Conservation (phyloP, 2,888 invertebrate species). For the Xiphydria camelus region DNA sequence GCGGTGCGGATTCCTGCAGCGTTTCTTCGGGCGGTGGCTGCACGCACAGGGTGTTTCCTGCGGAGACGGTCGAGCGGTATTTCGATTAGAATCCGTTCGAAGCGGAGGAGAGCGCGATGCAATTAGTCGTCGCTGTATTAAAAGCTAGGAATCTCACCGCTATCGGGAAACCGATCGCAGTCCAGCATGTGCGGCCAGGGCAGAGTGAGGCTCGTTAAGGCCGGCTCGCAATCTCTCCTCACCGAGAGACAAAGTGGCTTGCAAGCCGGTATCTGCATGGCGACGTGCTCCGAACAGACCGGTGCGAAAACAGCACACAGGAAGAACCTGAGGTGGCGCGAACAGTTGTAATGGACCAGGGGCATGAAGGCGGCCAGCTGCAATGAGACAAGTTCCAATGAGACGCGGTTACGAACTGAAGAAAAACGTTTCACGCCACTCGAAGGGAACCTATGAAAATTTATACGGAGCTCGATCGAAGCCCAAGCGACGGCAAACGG, state of each 20-base stretch:
- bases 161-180: slow-evolving; percentile 79
- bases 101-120: slow-evolving; percentile 63
- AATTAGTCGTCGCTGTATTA: slow-evolving; percentile 77
- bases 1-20: slow-evolving; percentile 30
- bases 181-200: slow-evolving; percentile 75
- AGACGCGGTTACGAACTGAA: too few species aligned
- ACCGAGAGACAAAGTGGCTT: slow-evolving; percentile 83
- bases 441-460: too few species aligned
- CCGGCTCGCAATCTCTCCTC: slow-evolving; percentile 71
- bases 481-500: not conserved
- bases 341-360: slow-evolving; percentile 78
- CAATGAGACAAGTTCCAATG: too few species aligned
- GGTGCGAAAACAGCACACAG: slow-evolving; percentile 90
- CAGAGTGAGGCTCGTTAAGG: slow-evolving; percentile 66
- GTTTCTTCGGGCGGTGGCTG: slow-evolving; percentile 59
- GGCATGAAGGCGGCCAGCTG: slow-evolving; percentile 74
- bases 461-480: slow-evolving; percentile 6
- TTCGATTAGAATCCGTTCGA: not conserved
- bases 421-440: too few species aligned
- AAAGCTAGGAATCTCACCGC: slow-evolving; percentile 50
- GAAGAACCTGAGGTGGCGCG: slow-evolving; percentile 79
- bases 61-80: slow-evolving; percentile 13
- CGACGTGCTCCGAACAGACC: slow-evolving; percentile 85
- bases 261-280: slow-evolving; percentile 84
- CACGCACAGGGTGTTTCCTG: slow-evolving; percentile 59